These are phyloP conservation scores for Selenia dentaria DNA, from an alignment of 2,888 invertebrate genomes.

Conservation along the genomic window DNA sequence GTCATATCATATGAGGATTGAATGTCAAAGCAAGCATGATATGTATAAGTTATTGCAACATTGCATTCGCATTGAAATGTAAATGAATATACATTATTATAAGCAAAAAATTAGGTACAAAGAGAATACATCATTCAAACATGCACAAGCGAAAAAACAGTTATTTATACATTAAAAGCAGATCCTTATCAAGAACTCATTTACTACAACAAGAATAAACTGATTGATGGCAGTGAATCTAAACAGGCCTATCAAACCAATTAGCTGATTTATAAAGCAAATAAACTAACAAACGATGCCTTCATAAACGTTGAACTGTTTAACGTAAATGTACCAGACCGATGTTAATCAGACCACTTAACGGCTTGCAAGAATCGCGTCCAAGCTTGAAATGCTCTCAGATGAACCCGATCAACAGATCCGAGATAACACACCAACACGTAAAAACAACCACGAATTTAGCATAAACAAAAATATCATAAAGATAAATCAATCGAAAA, in stretches of 20 bases:
- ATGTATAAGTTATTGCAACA: constrained; percentile 17
- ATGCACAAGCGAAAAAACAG: background rate
- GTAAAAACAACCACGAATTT: constrained; percentile 35
- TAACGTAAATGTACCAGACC: constrained; percentile 53
- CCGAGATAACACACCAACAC: constrained; percentile 45
- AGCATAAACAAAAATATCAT: constrained; percentile 33
- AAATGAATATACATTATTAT: no score
- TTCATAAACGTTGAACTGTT: constrained; percentile 48
- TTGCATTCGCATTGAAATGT: constrained; percentile 2
- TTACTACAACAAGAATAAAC: constrained; percentile 20
- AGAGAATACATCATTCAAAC: background rate
- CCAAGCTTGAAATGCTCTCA: constrained; percentile 49
- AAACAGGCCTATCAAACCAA: constrained; percentile 32
- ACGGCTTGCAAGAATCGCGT: constrained; percentile 54
- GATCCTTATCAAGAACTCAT: constrained; percentile 15
- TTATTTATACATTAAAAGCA: background rate
- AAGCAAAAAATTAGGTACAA: no score
- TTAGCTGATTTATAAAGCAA: constrained; percentile 33
- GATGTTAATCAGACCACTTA: constrained; percentile 64
- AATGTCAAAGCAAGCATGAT: constrained; percentile 35
- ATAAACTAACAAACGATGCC: constrained; percentile 30
- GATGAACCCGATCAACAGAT: constrained; percentile 50
- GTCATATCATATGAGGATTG: constrained; percentile 35
- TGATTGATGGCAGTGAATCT: constrained; percentile 25
- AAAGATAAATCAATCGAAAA: constrained; percentile 35